Conservation (phyloP, 1,140 invertebrate genomes). For the Delia radicum region DNA sequence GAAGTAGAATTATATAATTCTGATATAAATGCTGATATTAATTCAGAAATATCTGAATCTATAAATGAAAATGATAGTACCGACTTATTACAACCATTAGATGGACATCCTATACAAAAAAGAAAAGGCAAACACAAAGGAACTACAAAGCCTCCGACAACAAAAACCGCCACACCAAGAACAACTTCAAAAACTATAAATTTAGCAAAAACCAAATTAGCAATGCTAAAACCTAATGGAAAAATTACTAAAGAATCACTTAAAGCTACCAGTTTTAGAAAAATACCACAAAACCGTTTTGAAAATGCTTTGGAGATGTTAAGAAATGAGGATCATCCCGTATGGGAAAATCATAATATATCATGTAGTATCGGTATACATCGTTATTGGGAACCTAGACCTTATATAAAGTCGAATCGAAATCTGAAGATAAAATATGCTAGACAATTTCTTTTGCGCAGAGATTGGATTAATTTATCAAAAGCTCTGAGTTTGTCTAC, state of each 20-base stretch:
- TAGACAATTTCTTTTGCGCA: slow-evolving; percentile 30
- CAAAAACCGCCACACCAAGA: background rate
- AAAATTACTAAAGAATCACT: too few relatives aligned
- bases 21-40: too few relatives aligned
- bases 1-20: too few relatives aligned
- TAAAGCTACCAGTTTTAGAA: background rate
- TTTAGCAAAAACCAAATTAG: background rate
- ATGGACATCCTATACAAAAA: background rate
- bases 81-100: background rate
- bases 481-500: slow-evolving; percentile 15
- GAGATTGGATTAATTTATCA: slow-evolving; percentile 34
- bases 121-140: background rate
- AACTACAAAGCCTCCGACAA: background rate
- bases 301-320: slow-evolving; percentile 31
- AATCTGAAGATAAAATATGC: slow-evolving; percentile 18
- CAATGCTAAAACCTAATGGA: background rate
- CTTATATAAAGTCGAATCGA: background rate
- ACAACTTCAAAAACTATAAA: background rate
- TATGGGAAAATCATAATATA: slow-evolving; percentile 35
- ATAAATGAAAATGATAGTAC: too few relatives aligned
- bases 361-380: slow-evolving; percentile 33
- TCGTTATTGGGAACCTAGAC: background rate
- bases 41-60: background rate
- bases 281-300: slow-evolving; percentile 34
- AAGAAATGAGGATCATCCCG: slow-evolving; percentile 28